A percentile compares a stretch with the other conserved stretches of the same genome.
Conservation (phyloP, 2,113 vertebrate genomes). For the Pomatorhinus ruficollis region DNA sequence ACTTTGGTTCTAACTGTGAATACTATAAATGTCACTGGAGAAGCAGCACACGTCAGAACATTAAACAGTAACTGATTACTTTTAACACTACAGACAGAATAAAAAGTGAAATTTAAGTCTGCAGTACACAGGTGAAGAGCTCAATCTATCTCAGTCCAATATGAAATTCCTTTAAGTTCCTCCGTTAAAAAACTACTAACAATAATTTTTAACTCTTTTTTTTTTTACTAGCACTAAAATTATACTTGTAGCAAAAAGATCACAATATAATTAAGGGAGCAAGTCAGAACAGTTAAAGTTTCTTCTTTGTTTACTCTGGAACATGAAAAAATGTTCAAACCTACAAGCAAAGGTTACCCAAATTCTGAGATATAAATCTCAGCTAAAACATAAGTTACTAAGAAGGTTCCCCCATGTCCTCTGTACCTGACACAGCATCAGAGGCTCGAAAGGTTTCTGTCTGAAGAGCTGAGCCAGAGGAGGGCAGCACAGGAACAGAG, state of each 20-base stretch:
- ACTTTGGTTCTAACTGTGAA: not conserved
- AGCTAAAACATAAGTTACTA: not conserved
- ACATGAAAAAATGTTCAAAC: not conserved
- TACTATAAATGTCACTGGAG: not conserved
- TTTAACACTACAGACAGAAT: not conserved
- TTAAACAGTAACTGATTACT: not conserved
- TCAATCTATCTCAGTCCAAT: not conserved
- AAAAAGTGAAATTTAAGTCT: not conserved
- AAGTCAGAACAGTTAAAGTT: not conserved
- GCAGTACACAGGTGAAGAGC: not conserved
- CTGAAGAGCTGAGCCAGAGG: slow-evolving; percentile 1
- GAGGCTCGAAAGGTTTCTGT: not conserved
- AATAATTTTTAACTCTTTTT: not conserved
- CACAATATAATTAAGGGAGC: not conserved
- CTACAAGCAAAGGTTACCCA: not conserved
- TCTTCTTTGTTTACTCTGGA: not conserved
- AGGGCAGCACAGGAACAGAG: slow-evolving; percentile 37
- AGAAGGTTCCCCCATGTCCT: not conserved
- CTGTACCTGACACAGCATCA: slow-evolving; percentile 69
- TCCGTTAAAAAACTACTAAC: not conserved
- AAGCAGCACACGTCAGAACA: not conserved
- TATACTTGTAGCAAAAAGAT: not conserved
- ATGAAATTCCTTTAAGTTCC: not conserved
- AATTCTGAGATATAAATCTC: not conserved
- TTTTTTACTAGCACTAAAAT: not conserved